Evolutionary conservation across 2,797 vertebrate genomes (phyloP), one percentile per base, ranked within the genome.

Genomic region (Chiroxiphia lanceolata): DNA sequence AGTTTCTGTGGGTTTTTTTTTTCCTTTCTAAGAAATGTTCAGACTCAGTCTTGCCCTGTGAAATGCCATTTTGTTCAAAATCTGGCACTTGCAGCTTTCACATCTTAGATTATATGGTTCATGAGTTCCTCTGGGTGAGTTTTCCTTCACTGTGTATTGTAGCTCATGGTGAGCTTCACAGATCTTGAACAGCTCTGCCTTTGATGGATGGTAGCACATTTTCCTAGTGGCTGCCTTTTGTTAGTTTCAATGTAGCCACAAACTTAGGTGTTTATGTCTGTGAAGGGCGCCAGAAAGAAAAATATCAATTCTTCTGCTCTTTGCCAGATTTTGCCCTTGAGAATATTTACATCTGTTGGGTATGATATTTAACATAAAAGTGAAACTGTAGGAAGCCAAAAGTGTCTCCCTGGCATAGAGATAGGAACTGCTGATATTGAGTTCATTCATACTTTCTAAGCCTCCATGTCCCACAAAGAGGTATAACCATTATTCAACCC

Each of bases 151-250:
- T 36, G 72, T 87, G n/a, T 85, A 40, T 64, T n/a, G 11, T 59
- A 91, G 48, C 81, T 97, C 75, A 60, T 78, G 84, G 87, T 94
- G 91, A 96, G 78, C 87, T 89, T 96, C 80, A 65, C 70, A 93
- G 95, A 67, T 83, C 65, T 77, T 45, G 68, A 95, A 56, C 90
- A 93, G 83, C 59, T 94, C 82, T 95, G 59, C 64, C 75, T 94
- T 95, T 97, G 96, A 97, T 96, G 71, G 90, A 97, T 96, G 94
- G 92, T 93, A 83, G 88, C 89, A 92, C 85, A 91, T 97, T 98
- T 98, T 96, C 90, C 96, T 94, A 86, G 94, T 93, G 92, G 75
- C 87, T 97, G 97, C 69, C 86, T 98, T 97, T 97, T 97, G 97
- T 96, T 95, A 91, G 83, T 96, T 97, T 97, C 89, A 92, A 60